Evolutionary conservation across 2,797 vertebrate species (phyloP).

Genomic region (Aphelocoma californica): DNA sequence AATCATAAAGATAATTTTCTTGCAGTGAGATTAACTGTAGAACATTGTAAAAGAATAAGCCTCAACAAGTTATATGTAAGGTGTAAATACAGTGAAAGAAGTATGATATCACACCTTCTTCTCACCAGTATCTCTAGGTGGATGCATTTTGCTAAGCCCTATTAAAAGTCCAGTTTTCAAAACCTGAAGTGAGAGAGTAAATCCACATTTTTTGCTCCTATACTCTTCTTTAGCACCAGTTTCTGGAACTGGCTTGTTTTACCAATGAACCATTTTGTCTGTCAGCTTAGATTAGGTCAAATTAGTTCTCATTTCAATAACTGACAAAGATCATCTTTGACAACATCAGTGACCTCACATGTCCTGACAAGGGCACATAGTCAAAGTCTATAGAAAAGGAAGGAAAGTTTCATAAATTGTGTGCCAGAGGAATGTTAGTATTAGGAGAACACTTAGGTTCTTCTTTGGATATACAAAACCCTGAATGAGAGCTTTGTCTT

Average conservation of each 20-base stretch:
- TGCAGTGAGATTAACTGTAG: not conserved
- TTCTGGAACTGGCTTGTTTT: constrained; percentile 53
- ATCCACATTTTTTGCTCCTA: not conserved
- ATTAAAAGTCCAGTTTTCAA: not conserved
- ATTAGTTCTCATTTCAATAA: constrained; percentile 76
- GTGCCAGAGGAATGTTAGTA: not conserved
- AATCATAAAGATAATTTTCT: not conserved
- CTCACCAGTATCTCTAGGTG: not conserved
- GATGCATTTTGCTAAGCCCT: not conserved
- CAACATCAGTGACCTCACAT: constrained; percentile 69
- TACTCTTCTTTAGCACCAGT: constrained; percentile 30
- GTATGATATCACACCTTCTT: not conserved
- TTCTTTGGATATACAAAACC: not conserved
- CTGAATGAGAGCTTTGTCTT: not conserved
- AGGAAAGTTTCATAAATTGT: constrained; percentile 22
- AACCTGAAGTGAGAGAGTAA: not conserved
- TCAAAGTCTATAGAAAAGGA: constrained; percentile 31
- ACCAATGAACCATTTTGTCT: constrained; percentile 63
- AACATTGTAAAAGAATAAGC: not conserved
- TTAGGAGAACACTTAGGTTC: not conserved
- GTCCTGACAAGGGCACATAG: constrained; percentile 65
- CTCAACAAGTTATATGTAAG: not conserved
- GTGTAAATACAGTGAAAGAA: not conserved
- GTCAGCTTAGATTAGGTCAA: constrained; percentile 74
- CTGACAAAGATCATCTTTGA: constrained; percentile 74